phyloP scores from a whole-genome alignment of 2,113 vertebrate species.

The Stomatorhinus ivindoensis region DNA sequence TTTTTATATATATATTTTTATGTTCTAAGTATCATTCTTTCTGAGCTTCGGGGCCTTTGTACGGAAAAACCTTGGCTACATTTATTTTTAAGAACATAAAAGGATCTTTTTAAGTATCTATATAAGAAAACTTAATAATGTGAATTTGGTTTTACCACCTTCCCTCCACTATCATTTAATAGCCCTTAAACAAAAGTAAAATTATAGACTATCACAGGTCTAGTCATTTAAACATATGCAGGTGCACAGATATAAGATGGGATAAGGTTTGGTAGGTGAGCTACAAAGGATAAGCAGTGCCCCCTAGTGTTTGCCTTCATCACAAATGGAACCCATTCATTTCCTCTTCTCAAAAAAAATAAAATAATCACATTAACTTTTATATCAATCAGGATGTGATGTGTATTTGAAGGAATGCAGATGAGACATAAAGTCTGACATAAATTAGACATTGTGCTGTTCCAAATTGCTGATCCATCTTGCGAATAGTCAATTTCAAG shows the following conservation, averaged over 20 bases:
- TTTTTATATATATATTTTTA: neutral
- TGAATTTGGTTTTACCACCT: neutral
- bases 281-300: conserved; percentile 90
- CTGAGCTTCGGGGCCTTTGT: neutral
- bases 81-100: neutral
- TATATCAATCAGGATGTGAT: neutral
- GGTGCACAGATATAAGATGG: conserved; percentile 62
- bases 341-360: conserved; percentile 51
- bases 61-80: neutral
- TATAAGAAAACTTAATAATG: neutral
- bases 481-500: neutral
- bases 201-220: conserved; percentile 34
- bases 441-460: neutral
- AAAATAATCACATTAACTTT: neutral
- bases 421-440: neutral
- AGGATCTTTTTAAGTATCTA: neutral
- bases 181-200: conserved; percentile 15
- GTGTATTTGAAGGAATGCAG: neutral
- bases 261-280: conserved; percentile 46
- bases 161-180: neutral
- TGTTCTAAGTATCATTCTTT: neutral
- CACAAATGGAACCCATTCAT: conserved; percentile 40
- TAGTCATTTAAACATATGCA: conserved; percentile 60
- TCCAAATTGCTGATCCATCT: neutral
- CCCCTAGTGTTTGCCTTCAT: conserved; percentile 87